phyloP scores from a whole-genome alignment of 2,113 vertebrate genomes.

The Notothenia rossii region DNA sequence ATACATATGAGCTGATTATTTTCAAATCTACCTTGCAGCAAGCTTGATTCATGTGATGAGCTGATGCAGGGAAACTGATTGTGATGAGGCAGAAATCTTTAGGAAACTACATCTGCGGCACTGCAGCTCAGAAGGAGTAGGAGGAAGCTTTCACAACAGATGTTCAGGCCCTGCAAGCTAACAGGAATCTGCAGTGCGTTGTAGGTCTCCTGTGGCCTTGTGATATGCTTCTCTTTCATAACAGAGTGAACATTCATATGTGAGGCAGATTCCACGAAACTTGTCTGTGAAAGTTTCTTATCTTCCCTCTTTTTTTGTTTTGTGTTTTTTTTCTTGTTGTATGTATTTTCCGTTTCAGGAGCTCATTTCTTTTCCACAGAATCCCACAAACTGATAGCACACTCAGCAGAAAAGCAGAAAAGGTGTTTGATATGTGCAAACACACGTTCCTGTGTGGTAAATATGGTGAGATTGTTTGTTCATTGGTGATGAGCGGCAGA shows the following conservation, averaged over 20 bases:
- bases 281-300: conserved; percentile 38
- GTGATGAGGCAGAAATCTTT: conserved; percentile 34
- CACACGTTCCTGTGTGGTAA: conserved; percentile 18
- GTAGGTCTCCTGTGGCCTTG: conserved; percentile 14
- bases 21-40: not conserved
- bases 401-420: not conserved
- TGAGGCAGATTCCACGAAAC: conserved; percentile 63
- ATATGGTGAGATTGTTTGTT: conserved; percentile 13
- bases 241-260: conserved; percentile 34
- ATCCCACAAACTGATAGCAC: conserved; percentile 4
- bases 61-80: conserved; percentile 19
- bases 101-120: conserved; percentile 8
- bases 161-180: conserved; percentile 35
- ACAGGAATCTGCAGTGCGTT: conserved; percentile 65
- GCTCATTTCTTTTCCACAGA: conserved; percentile 8
- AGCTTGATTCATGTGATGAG: not conserved
- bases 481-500: conserved; percentile 13
- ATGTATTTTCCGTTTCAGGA: conserved; percentile 32
- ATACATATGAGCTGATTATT: not conserved
- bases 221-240: conserved; percentile 34
- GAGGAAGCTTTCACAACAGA: conserved; percentile 69
- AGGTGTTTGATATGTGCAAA: not conserved
- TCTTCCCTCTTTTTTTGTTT: conserved; percentile 46
- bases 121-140: conserved; percentile 58
- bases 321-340: conserved; percentile 8